These are phyloP conservation scores for Chrysomallon squamiferum DNA, from an alignment of 1,140 invertebrate genomes.

Conservation along the genomic window DNA sequence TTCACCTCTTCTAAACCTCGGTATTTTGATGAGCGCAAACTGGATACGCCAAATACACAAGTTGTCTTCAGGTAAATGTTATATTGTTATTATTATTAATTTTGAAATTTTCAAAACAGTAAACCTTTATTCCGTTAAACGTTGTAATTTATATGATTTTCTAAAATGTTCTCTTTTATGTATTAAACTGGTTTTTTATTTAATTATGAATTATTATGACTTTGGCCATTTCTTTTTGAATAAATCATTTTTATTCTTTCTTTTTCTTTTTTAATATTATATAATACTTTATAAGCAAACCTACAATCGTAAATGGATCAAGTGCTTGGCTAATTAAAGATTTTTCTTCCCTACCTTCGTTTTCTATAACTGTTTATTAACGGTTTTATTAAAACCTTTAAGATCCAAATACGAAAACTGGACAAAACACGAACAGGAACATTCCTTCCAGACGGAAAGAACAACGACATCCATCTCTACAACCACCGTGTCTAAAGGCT, in stretches of 20 bases:
- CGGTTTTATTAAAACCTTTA: slow-evolving; percentile 41
- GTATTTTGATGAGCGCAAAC: slow-evolving; percentile 46
- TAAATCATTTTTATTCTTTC: background rate
- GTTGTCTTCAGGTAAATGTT: slow-evolving; percentile 21
- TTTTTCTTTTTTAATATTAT: slow-evolving; percentile 24
- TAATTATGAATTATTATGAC: background rate
- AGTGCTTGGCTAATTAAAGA: background rate
- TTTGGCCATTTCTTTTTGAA: background rate
- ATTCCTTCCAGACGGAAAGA: slow-evolving; percentile 66
- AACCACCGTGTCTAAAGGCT: slow-evolving; percentile 62
- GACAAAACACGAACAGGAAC: slow-evolving; percentile 64
- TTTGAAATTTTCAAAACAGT: background rate
- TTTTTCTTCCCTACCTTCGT: background rate
- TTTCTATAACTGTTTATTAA: background rate
- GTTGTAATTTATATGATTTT: background rate
- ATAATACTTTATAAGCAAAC: background rate
- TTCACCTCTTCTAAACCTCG: slow-evolving; percentile 58
- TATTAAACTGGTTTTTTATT: background rate
- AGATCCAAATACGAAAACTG: slow-evolving; percentile 65
- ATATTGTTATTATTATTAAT: background rate
- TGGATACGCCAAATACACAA: slow-evolving; percentile 40
- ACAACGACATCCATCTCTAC: slow-evolving; percentile 62
- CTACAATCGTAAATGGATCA: background rate
- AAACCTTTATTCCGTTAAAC: background rate
- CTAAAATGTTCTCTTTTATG: background rate